Evolutionary conservation across 2,888 invertebrate genomes (phyloP).

Genomic region (Tricholauxania praeusta): DNA sequence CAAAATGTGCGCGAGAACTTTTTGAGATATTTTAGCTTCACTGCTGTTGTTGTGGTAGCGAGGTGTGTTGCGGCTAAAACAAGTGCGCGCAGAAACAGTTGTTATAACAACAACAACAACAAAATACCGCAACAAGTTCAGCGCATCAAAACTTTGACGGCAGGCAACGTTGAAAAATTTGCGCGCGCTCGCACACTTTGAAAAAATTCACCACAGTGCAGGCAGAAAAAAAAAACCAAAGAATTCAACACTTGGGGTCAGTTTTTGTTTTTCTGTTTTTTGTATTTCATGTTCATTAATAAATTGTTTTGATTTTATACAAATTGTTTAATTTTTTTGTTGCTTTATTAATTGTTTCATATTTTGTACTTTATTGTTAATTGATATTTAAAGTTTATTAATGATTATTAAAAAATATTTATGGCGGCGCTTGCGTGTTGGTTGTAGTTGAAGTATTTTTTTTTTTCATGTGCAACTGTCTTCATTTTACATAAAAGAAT

Average conservation of each 20-base stretch:
- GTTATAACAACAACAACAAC: background rate
- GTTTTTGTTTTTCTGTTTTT: background rate
- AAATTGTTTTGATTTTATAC: too few relatives aligned
- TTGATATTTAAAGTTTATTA: background rate
- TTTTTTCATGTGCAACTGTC: background rate
- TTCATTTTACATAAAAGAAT: background rate
- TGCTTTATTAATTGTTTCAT: too few relatives aligned
- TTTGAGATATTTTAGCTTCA: constrained; percentile 25
- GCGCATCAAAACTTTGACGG: background rate
- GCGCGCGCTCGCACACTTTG: background rate
- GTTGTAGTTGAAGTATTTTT: background rate
- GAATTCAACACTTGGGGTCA: background rate
- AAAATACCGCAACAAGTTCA: background rate
- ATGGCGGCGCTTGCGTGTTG: background rate
- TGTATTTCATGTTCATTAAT: background rate
- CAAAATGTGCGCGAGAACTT: constrained; percentile 34
- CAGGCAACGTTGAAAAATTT: constrained; percentile 11
- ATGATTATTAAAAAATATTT: background rate
- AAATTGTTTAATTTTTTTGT: too few relatives aligned
- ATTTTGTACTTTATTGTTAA: too few relatives aligned
- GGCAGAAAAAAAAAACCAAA: too few relatives aligned
- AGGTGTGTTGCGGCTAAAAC: constrained; percentile 4
- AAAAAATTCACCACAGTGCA: background rate
- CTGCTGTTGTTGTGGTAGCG: background rate
- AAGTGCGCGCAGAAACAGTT: background rate